Base-by-base conservation (phyloP, 1,140 invertebrate species). In the Leptinotarsa lineolata region DNA sequence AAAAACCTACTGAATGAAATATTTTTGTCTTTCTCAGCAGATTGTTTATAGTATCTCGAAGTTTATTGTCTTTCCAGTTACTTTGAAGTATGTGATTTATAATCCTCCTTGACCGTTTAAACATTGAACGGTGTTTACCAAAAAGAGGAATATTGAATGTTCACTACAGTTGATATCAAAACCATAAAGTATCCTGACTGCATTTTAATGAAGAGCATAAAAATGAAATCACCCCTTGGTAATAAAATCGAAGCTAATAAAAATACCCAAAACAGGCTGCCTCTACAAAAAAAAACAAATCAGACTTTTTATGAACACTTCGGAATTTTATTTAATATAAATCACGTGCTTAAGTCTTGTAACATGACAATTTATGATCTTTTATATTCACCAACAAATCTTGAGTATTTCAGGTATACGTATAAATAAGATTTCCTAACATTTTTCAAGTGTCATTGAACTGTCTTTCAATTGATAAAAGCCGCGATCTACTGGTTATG, bases 271-370 rank as follows among this genome's bases (percentile, higher is more conserved):
- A 54, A n/a, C 48, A n/a, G 6, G 16, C 48, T 54, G 48, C 15
- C 48, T 54, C 3, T 18, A 54, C 48, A 13, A 54, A 54, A 54
- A 54, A 54, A 54, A 54, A 16, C n/a, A 39, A 16, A 54, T 18
- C 15, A 54, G 48, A 13, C n/a, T 54, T 54, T 54, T 54, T 54
- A 54, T 54, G 48, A 54, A 54, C n/a, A 54, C 48, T 54, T 54
- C 4, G 48, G 48, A 54, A n/a, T 54, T 54, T 54, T 54, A 54
- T 54, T 54, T n/a, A 54, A n/a, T 54, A 54, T 54, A 54, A 54
- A 54, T 54, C 48, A 54, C 48, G 13, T 54, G 48, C 48, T 54
- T 54, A 54, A 54, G 48, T 54, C n/a, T 18, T 54, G 48, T 54
- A 54, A 54, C 48, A 54, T 54, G 48, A 54, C 16, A 16, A 54